A percentile compares a stretch with the other conserved stretches of the same genome.
Conservation (phyloP, 1,140 invertebrate genomes). For the Dendroctonus valens region DNA sequence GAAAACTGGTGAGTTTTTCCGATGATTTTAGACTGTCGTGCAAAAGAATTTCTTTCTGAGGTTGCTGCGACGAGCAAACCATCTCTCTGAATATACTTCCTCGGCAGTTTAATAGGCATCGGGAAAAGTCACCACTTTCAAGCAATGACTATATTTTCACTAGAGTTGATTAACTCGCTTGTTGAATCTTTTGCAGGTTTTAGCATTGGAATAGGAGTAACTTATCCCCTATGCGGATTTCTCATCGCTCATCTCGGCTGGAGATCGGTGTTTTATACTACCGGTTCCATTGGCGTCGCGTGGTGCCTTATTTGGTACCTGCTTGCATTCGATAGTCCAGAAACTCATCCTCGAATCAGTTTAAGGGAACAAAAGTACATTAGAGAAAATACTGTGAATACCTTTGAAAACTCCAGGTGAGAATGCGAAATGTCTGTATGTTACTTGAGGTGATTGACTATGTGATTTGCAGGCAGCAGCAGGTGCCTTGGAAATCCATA, state of each 20-base stretch:
- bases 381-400: slow-evolving; percentile 59
- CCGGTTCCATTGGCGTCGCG: slow-evolving; percentile 61
- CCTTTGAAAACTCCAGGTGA: slow-evolving; percentile 52
- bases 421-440: slow-evolving; percentile 29
- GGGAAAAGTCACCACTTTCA: too few species aligned
- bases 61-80: too few species aligned
- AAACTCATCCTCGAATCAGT: slow-evolving; percentile 71
- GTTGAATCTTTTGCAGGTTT: slow-evolving; percentile 55
- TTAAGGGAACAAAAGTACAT: slow-evolving; percentile 70
- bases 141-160: too few species aligned
- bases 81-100: too few species aligned
- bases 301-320: slow-evolving; percentile 72
- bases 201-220: slow-evolving; percentile 71
- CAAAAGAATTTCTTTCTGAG: too few species aligned
- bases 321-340: slow-evolving; percentile 72
- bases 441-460: slow-evolving; percentile 19
- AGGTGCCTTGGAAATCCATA: slow-evolving; percentile 74
- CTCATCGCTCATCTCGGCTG: slow-evolving; percentile 67
- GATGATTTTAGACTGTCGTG: too few species aligned
- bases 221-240: slow-evolving; percentile 68
- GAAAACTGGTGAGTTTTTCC: too few species aligned
- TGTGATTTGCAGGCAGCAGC: slow-evolving; percentile 23
- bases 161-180: too few species aligned
- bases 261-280: slow-evolving; percentile 69
- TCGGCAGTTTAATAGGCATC: too few species aligned